Evolutionary conservation across 2,797 vertebrate species (phyloP).

Genomic region (Prunella strophiata): DNA sequence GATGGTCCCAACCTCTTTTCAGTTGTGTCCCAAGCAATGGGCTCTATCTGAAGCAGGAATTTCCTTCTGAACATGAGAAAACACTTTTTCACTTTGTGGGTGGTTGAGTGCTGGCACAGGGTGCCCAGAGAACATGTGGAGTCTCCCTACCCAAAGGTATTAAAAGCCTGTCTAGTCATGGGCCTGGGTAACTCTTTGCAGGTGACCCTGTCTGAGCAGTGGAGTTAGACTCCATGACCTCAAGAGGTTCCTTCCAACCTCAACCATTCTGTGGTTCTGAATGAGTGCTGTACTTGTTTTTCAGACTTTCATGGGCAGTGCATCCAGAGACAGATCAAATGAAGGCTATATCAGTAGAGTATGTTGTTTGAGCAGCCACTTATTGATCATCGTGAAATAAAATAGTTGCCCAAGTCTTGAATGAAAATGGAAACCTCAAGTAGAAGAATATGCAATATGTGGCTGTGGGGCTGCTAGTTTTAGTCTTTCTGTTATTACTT

Average conservation of each 20-base stretch:
- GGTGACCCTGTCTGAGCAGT: background rate
- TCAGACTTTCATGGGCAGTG: background rate
- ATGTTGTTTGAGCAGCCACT: background rate
- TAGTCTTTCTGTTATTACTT: background rate
- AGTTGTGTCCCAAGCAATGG: background rate
- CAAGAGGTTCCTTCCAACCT: background rate
- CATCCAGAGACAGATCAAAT: background rate
- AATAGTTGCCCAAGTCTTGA: background rate
- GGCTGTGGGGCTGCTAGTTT: background rate
- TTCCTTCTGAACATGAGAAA: background rate
- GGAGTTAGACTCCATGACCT: background rate
- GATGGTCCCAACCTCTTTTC: background rate
- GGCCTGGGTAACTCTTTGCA: background rate
- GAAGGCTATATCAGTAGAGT: background rate
- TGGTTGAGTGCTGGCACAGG: background rate
- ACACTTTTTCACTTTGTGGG: background rate
- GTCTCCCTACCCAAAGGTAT: rapidly evolving
- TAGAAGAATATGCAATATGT: background rate
- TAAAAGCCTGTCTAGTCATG: background rate
- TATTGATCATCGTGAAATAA: background rate
- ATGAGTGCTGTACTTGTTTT: background rate
- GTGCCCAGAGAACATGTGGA: background rate
- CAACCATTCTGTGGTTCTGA: background rate
- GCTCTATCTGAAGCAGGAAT: background rate
- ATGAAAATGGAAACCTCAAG: background rate